These are phyloP conservation scores for Trichonephila clavata DNA, from an alignment of 1,140 invertebrate species.

Conservation along the genomic window DNA sequence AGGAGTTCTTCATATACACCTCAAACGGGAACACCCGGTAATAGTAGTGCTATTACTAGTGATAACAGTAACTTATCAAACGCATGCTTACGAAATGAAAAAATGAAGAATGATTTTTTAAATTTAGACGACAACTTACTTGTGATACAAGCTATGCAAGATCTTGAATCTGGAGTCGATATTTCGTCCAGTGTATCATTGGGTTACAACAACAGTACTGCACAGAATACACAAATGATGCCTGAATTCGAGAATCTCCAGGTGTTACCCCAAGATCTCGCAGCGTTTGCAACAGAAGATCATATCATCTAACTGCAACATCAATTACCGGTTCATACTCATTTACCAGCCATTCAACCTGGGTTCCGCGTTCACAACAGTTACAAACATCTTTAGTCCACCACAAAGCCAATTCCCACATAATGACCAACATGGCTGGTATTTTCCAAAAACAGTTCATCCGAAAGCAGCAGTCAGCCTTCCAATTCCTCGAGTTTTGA, in stretches of 20 bases:
- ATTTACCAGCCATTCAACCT: constrained; percentile 31
- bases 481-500: constrained; percentile 76
- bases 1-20: constrained; percentile 46
- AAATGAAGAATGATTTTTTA: constrained; percentile 31
- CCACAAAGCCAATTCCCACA: constrained; percentile 54
- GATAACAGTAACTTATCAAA: constrained; percentile 67
- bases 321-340: constrained; percentile 53
- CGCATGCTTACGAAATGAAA: not conserved
- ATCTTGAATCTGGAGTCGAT: constrained; percentile 50
- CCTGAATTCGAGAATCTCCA: constrained; percentile 69
- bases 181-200: not conserved
- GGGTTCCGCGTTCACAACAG: not conserved
- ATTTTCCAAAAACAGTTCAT: constrained; percentile 71
- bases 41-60: constrained; percentile 38
- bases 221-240: not conserved
- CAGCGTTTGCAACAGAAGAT: constrained; percentile 56
- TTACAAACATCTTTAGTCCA: not conserved
- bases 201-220: not conserved
- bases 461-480: constrained; percentile 53
- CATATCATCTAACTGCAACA: constrained; percentile 42
- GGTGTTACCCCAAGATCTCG: constrained; percentile 67
- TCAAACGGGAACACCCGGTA: constrained; percentile 33
- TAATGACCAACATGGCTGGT: constrained; percentile 76
- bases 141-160: constrained; percentile 74
- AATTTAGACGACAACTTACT: constrained; percentile 55